Base-by-base conservation (phyloP, 53 echinoderm and acorn worm species). In the Hippasteria phrygiana region DNA sequence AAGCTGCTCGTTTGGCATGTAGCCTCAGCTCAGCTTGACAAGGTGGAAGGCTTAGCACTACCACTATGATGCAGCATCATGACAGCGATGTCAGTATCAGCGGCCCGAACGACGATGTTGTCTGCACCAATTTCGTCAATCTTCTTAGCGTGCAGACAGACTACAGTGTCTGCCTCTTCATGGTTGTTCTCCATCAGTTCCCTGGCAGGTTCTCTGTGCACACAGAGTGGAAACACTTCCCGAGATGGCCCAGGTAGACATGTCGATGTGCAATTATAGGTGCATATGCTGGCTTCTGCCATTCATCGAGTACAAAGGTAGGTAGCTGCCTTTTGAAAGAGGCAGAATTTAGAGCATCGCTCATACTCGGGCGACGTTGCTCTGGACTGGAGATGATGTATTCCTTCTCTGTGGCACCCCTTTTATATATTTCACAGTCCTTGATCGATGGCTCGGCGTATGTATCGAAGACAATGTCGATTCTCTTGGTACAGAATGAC, bases 81-180 rank as follows among this genome's bases (percentile, higher is more conserved):
- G 0, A 90, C 90, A 1, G 62, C 40, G 32, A 74, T 74, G 35
- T 90, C 90, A 10, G 83, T 90, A 27, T 90, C 90, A 13, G 73
- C n/a, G 1, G 83, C 73, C 9, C 84, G 17, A 8, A 90, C 53
- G 45, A 83, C 43, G 5, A 74, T 90, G 12, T 83, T 53, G n/a
- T n/a, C n/a, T 20, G 14, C 26, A 1, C 41, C 24, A 41, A 0
- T 28, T 16, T 62, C 79, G 1, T 17, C 39, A n/a, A 41, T 43
- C 26, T 6, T 62, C 62, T 56, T 84, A 0, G 28, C 62, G 43
- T 90, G 90, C 17, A 71, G 51, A 34, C 54, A 56, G 11, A 90
- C 32, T 28, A 29, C 17, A 2, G 90, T 83, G 14, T 90, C 90
- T 20, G 75, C 90, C 37, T 90, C 83, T 0, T 55, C 14, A 18